These are phyloP conservation scores for Papilio demoleus DNA, from an alignment of 2,888 invertebrate species.

Conservation along the genomic window DNA sequence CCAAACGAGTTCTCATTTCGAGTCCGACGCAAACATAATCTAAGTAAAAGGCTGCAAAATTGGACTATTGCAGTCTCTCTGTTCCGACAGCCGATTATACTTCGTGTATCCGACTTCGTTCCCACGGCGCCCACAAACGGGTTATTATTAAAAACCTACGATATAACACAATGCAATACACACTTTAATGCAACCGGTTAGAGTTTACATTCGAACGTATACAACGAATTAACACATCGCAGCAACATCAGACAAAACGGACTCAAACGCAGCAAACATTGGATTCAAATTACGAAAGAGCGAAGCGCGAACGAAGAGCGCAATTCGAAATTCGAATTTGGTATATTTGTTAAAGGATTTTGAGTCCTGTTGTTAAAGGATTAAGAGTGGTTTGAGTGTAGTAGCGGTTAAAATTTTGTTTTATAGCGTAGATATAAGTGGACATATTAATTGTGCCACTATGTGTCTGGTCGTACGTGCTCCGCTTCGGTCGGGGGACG, in stretches of 20 bases:
- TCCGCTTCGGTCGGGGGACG: constrained; percentile 34
- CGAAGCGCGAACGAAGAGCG: constrained; percentile 70
- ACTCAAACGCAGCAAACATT: constrained; percentile 62
- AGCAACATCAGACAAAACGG: constrained; percentile 58
- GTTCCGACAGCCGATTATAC: constrained; percentile 81
- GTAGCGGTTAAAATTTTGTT: constrained; percentile 78
- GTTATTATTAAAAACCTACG: constrained; percentile 82
- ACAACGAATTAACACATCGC: constrained; percentile 56
- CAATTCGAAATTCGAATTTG: constrained; percentile 82
- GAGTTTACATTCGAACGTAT: constrained; percentile 55
- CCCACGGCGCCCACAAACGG: constrained; percentile 81
- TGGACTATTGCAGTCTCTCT: constrained; percentile 81
- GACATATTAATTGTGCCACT: constrained; percentile 75
- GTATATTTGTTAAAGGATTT: constrained; percentile 79
- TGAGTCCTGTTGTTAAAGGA: constrained; percentile 77
- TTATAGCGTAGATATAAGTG: constrained; percentile 70
- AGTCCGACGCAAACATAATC: constrained; percentile 65
- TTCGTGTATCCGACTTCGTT: constrained; percentile 82
- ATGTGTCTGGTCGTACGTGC: constrained; percentile 55
- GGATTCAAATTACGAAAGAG: constrained; percentile 56
- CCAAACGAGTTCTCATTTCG: constrained; percentile 66
- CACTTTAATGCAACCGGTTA: constrained; percentile 54
- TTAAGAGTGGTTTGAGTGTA: constrained; percentile 73
- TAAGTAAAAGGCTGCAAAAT: constrained; percentile 83
- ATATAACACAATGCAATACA: constrained; percentile 53